These are phyloP conservation scores for Micromys minutus DNA, from an alignment of 2,113 vertebrate genomes.

Conservation along the genomic window DNA sequence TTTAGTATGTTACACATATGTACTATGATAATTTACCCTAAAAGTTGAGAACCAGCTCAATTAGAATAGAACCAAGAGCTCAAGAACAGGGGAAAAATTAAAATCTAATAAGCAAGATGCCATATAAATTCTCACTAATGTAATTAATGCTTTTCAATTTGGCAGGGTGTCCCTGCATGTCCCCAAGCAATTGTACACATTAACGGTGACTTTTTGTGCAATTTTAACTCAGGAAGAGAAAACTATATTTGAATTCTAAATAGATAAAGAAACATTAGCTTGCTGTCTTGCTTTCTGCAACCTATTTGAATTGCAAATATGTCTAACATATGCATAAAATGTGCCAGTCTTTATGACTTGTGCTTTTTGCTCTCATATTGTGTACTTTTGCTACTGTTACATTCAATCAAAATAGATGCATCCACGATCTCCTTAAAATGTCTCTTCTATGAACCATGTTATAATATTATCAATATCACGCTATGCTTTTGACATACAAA, in stretches of 20 bases:
- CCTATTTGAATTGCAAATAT: slow-evolving; percentile 55
- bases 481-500: slow-evolving; percentile 37
- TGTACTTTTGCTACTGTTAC: background rate
- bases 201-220: slow-evolving; percentile 24
- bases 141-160: slow-evolving; percentile 69
- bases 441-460: background rate
- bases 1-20: slow-evolving; percentile 30
- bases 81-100: background rate
- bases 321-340: slow-evolving; percentile 11
- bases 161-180: slow-evolving; percentile 26
- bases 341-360: background rate
- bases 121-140: slow-evolving; percentile 52
- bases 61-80: slow-evolving; percentile 34
- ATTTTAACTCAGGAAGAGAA: slow-evolving; percentile 55
- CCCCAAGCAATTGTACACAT: slow-evolving; percentile 40
- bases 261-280: slow-evolving; percentile 28
- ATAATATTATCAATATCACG: slow-evolving; percentile 22
- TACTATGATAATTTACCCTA: background rate
- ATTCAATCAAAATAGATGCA: background rate
- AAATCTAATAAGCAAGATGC: slow-evolving; percentile 51
- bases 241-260: slow-evolving; percentile 69
- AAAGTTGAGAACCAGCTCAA: slow-evolving; percentile 10
- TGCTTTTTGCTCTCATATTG: background rate
- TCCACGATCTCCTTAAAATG: background rate
- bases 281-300: slow-evolving; percentile 11